Base-by-base conservation (phyloP, 2,797 vertebrate genomes). In the Gobio occitaniae region DNA sequence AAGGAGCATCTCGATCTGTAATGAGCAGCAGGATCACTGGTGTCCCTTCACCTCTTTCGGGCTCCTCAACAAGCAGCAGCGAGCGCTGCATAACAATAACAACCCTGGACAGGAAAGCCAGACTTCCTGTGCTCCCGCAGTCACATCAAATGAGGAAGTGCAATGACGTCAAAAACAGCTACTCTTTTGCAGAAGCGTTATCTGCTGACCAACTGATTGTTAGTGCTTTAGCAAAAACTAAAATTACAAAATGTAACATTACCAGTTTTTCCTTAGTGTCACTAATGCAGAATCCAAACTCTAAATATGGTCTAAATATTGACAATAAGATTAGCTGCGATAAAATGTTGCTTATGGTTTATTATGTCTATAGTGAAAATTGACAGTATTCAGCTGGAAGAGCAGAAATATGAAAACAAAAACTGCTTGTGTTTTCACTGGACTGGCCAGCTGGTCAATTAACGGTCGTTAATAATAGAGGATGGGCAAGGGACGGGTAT, bases 71-170 rank as follows among this genome's bases (percentile, higher is more conserved):
- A 54, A 84, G 71, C 16, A 61, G 44, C 36, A 65, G 7, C 19
- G 47, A 72, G 75, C 25, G 47, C 71, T 80, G 83, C 3, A 32
- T 66, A 83, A 82, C 86, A 86, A 83, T 86, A 86, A 87, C 78
- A 80, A 86, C 88, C 72, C 77, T 11, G 13, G 65, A 85, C 78
- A 77, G 87, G 76, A 83, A 89, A 88, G 72, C 66, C 77, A 86
- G 82, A 78, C 83, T 89, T 90, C 88, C 89, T 90, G 79, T 85
- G 79, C 80, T 56, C 61, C 47, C 56, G 74, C 68, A 86, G 79
- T 76, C 25, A 56, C 50, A 88, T 71, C 78, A 74, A 78, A 79
- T 47, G 76, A 88, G 88, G 89, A 91, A 90, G 86, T 85, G 61
- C 10, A 44, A 19, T 80, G 68, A 50, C 81, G 77, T 85, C 76